Conservation (phyloP, 1,140 invertebrate species). For the Pemphigus obesinymphae region DNA sequence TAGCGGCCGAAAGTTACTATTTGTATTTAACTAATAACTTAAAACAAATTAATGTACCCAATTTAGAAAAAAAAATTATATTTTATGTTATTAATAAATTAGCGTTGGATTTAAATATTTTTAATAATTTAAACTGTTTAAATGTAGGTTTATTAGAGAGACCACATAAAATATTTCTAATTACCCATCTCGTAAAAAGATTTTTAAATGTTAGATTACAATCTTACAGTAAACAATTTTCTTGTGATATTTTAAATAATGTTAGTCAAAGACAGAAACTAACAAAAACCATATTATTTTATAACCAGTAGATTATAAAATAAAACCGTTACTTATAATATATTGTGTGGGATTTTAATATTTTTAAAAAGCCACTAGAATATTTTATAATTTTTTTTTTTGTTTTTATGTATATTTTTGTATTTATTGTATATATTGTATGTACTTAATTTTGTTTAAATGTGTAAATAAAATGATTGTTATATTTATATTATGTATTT, state of each 20-base stretch:
- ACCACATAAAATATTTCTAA: no score
- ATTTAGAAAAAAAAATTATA: not conserved
- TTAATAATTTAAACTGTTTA: not conserved
- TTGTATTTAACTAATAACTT: not conserved
- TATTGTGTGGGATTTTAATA: no score
- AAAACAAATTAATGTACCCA: not conserved
- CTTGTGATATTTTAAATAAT: not conserved
- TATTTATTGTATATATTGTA: no score
- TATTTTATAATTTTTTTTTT: no score
- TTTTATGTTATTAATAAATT: not conserved
- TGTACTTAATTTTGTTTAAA: no score
- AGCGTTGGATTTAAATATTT: not conserved
- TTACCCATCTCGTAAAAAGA: not conserved
- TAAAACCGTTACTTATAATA: no score
- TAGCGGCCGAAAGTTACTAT: not conserved
- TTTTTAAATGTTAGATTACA: not conserved
- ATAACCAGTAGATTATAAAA: not conserved
- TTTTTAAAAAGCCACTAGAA: no score
- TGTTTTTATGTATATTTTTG: no score
- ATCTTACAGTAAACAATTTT: not conserved
- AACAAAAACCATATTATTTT: not conserved
- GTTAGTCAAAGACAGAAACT: not conserved
- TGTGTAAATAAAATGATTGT: no score
- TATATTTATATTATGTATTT: no score
- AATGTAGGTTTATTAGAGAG: not conserved